Percentiles rank a stretch among this genome's conserved stretches.
phyloP scores from a whole-genome alignment of 2,797 vertebrate genomes.

The Dromococcyx pavoninus region DNA sequence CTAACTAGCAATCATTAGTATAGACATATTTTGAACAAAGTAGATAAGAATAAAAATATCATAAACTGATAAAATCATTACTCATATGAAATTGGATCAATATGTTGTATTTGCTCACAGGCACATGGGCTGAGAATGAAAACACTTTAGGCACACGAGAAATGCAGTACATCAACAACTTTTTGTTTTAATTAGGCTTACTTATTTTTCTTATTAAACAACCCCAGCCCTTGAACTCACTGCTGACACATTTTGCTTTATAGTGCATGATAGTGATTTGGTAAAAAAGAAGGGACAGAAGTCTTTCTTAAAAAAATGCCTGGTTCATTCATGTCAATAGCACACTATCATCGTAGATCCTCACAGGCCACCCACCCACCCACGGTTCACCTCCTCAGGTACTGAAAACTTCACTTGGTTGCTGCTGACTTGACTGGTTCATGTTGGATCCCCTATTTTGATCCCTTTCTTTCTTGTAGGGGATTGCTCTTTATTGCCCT shows the following conservation, averaged over 20 bases:
- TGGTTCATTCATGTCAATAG: rapidly evolving
- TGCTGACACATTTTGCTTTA: background rate
- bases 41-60: background rate
- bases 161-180: background rate
- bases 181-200: background rate
- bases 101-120: background rate
- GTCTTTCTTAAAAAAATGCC: rapidly evolving
- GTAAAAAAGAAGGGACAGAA: background rate
- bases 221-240: background rate
- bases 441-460: rapidly evolving
- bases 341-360: rapidly evolving
- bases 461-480: background rate
- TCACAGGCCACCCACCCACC: rapidly evolving
- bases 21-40: background rate
- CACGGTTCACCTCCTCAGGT: rapidly evolving
- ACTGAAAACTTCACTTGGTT: background rate
- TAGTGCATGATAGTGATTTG: rapidly evolving
- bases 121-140: background rate
- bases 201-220: background rate
- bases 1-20: background rate
- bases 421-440: background rate
- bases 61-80: background rate
- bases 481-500: no score
- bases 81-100: background rate
- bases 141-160: background rate